Base-by-base conservation (phyloP, 2,888 invertebrate genomes). In the Chymomyza caudatula region DNA sequence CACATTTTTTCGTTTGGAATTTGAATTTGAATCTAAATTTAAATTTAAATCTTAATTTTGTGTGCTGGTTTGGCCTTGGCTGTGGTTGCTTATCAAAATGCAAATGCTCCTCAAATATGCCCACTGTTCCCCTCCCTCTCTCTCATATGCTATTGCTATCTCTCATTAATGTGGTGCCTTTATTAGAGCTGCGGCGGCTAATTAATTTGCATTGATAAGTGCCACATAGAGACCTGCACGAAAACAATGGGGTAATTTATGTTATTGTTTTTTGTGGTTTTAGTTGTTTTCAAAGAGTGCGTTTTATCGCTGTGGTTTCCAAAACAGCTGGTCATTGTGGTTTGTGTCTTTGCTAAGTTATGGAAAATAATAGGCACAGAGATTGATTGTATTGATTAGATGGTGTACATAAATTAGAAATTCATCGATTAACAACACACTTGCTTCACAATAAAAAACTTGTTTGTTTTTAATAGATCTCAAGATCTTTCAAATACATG, bases 141-240 rank as follows among this genome's bases (percentile, higher is more conserved):
- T 20, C 20, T 2, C 19, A 4, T 11, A 51, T 5, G 5, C 8
- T 51, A 19, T 20, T 22, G 17, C n/a, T n/a, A n/a, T n/a, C n/a
- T n/a, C n/a, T 20, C 19, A 20, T 51, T 73, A 76, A 74, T 76
- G 73, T 69, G 59, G 65, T 68, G 75, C 65, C 60, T 78, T 20
- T 17, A 78, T 75, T 78, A 75, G 15, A 55, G 22, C 29, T 23
- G n/a, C 8, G 55, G 58, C 44, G 63, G 15, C 56, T 13, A 64
- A 59, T 63, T 54, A 67, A 76, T 72, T 75, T 58, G 65, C 78
- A 78, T 75, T 71, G 51, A 51, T 51, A 51, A 51, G 17, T 17
- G 11, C 29, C 11, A 37, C 11, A 37, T 11, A 11, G 11, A 37
- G 29, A 37, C 29, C 29, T 37, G 29, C 5, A 37, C 29, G 29